A percentile compares a stretch with the other conserved stretches of the same genome.
Evolutionary conservation across 2,113 vertebrate species (phyloP).

Genomic region (Rostratula benghalensis): DNA sequence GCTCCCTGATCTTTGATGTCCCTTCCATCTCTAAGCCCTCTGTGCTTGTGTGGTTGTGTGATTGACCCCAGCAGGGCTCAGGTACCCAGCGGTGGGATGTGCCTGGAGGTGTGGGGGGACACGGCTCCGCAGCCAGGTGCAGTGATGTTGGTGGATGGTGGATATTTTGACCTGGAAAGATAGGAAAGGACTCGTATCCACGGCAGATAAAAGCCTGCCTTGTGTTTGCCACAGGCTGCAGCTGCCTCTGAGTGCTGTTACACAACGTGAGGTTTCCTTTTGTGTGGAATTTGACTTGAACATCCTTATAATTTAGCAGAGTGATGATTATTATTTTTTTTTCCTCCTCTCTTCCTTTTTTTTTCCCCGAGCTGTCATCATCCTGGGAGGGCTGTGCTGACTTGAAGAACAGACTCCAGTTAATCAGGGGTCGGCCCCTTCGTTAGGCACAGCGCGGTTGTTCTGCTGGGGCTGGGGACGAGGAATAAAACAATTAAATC

Average conservation of each 20-base stretch:
- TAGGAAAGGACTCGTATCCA: neutral
- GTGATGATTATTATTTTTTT: neutral
- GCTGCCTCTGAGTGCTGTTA: neutral
- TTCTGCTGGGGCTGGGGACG: neutral
- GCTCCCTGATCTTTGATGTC: too few relatives aligned
- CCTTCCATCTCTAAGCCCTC: too few relatives aligned
- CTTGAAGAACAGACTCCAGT: neutral
- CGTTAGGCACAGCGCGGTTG: fast-evolving
- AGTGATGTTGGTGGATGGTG: neutral
- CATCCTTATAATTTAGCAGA: neutral
- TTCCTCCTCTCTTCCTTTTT: too few relatives aligned
- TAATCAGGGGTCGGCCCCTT: fast-evolving
- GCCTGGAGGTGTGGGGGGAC: neutral
- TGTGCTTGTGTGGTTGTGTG: neutral
- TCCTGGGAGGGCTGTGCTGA: neutral
- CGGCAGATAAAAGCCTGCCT: neutral
- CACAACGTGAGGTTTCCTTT: neutral
- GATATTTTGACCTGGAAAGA: neutral
- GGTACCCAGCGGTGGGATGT: fast-evolving
- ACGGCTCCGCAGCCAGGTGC: neutral
- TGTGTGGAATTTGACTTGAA: neutral
- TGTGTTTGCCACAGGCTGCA: neutral
- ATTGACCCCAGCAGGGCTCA: fast-evolving
- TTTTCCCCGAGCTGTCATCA: neutral
- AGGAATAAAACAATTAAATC: neutral